Conservation (phyloP, 2,113 vertebrate genomes). For the Oryzias melastigma region DNA sequence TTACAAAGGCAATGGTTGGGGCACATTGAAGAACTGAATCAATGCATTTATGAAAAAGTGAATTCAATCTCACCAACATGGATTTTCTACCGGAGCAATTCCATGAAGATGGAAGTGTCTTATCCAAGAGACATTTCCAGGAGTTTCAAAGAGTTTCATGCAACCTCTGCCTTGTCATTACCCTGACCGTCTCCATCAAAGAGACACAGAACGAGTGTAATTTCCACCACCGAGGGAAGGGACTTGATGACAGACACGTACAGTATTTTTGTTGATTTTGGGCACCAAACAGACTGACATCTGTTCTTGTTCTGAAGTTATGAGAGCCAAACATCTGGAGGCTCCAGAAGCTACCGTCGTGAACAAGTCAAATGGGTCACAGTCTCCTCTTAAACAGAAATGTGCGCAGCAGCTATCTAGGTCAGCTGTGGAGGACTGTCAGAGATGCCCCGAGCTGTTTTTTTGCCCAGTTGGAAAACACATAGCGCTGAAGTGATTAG, state of each 20-base stretch:
- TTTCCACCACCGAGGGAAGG: slow-evolving; percentile 53
- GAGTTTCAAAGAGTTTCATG: slow-evolving; percentile 26
- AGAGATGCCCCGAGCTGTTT: slow-evolving; percentile 4
- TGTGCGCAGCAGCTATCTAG: slow-evolving; percentile 38
- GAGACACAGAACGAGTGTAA: slow-evolving; percentile 39
- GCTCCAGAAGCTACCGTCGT: slow-evolving; percentile 49
- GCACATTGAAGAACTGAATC: slow-evolving; percentile 22
- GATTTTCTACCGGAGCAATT: slow-evolving; percentile 33
- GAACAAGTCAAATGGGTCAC: slow-evolving; percentile 42
- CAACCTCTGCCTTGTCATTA: slow-evolving; percentile 65
- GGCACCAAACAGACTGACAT: slow-evolving; percentile 44
- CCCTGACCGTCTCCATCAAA: slow-evolving; percentile 37
- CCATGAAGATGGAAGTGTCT: slow-evolving; percentile 33
- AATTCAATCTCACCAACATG: slow-evolving; percentile 38
- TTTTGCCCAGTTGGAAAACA: slow-evolving; percentile 19
- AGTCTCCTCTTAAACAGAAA: slow-evolving; percentile 36
- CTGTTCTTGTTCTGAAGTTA: slow-evolving; percentile 57
- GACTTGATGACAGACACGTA: slow-evolving; percentile 29
- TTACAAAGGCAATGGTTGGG: neutral
- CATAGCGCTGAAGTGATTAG: slow-evolving; percentile 8
- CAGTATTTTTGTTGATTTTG: slow-evolving; percentile 41
- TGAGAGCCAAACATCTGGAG: slow-evolving; percentile 64
- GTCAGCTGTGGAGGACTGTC: slow-evolving; percentile 31
- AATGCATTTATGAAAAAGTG: slow-evolving; percentile 36
- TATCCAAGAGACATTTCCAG: slow-evolving; percentile 34